phyloP scores from a whole-genome alignment of 2,797 vertebrate genomes.

The Anguilla megastoma region DNA sequence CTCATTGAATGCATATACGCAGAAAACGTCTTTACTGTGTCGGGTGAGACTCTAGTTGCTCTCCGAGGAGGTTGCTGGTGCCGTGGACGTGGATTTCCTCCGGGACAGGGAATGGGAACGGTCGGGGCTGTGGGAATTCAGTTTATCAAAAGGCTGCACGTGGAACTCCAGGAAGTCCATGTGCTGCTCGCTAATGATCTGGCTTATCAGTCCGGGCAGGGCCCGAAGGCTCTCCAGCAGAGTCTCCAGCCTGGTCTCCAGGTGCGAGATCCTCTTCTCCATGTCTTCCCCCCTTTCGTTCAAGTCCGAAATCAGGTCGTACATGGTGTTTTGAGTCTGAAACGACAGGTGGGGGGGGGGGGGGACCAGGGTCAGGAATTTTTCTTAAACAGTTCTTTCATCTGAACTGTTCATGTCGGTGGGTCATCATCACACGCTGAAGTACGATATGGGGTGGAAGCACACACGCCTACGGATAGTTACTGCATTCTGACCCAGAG shows the following conservation, averaged over 20 bases:
- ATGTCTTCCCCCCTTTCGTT: slow-evolving; percentile 98
- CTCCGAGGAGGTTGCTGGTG: slow-evolving; percentile 98
- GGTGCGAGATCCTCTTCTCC: slow-evolving; percentile 95
- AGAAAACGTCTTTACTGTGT: slow-evolving; percentile 87
- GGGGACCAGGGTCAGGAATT: not conserved
- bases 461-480: too few species aligned
- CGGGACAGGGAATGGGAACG: slow-evolving; percentile 90
- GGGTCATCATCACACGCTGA: too few species aligned
- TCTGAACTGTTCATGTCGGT: not conserved
- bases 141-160: slow-evolving; percentile 90
- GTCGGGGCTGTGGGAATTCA: slow-evolving; percentile 79
- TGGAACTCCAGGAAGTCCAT: slow-evolving; percentile 93
- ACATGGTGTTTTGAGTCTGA: slow-evolving; percentile 99
- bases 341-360: slow-evolving; percentile 56
- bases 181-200: slow-evolving; percentile 96
- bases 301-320: slow-evolving; percentile 98
- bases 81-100: slow-evolving; percentile 92
- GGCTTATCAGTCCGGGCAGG: slow-evolving; percentile 94
- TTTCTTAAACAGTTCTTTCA: not conserved
- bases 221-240: slow-evolving; percentile 94
- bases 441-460: too few species aligned
- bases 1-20: slow-evolving; percentile 99
- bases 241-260: slow-evolving; percentile 96
- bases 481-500: too few species aligned
- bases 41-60: slow-evolving; percentile 94